Evolutionary conservation across 2,888 invertebrate species (phyloP), one percentile per base, ranked within the genome.

Genomic region (Drosophila prolongata): DNA sequence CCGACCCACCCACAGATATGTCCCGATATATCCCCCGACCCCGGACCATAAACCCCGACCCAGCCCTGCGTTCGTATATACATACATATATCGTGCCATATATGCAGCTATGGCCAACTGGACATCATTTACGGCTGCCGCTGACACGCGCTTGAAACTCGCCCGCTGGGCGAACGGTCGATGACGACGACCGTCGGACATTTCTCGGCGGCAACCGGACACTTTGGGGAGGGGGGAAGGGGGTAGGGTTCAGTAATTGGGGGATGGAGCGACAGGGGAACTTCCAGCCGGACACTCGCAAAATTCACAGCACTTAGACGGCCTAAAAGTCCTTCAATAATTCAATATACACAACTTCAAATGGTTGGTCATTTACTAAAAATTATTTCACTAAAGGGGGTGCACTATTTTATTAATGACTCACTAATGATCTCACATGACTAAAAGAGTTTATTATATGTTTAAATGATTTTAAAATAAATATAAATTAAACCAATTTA

Each of bases 51-150:
- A 24, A 42, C 69, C 44, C 59, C 35, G 11, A 43, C 19, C 42
- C 58, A 14, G 30, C 37, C 54, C 46, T 37, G 35, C 49, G 34
- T 35, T 13, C 49, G 30, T 8, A 49, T 49, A 35, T 19, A n/a
- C n/a, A n/a, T n/a, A n/a, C n/a, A 49, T 49, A 35, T 19, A 49
- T 47, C 47, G 34, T 34, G 34, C 8, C 34, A 49, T 49, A 35
- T 49, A 49, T 35, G 54, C 61, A 68, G 79, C 59, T 67, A 30
- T 62, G 19, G 54, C 57, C 61, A 60, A 65, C 69, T 82, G 83
- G 80, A 77, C 89, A 87, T 78, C 87, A 78, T 80, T 89, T 84
- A 84, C 85, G 58, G 72, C 67, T 84, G 82, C 76, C 68, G 83
- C 85, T 83, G 83, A 83, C 83, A 83, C 87, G 76, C 89, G 87